Percentiles rank a stretch among this genome's conserved stretches.
phyloP scores from a whole-genome alignment of 2,888 invertebrate species.

The Lochmaea capreae region DNA sequence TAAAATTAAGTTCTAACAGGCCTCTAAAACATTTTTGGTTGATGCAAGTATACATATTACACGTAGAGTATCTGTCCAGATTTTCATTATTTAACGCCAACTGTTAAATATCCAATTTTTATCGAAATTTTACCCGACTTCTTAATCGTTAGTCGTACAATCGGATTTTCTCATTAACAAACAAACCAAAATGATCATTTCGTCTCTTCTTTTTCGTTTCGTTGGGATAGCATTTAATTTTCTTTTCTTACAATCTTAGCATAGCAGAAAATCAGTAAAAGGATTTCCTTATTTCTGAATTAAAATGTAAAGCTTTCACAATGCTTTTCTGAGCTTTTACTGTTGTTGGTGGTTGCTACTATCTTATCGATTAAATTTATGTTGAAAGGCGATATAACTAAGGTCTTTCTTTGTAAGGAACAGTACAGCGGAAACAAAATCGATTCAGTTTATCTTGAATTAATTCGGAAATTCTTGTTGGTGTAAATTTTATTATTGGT shows the following conservation, averaged over 20 bases:
- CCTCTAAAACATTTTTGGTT: too few relatives aligned
- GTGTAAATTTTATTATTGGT: not conserved
- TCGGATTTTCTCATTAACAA: not conserved
- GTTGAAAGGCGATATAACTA: constrained; percentile 40
- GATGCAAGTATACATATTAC: too few relatives aligned
- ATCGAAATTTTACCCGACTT: too few relatives aligned
- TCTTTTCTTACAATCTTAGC: not conserved
- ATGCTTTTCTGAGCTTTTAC: constrained; percentile 31
- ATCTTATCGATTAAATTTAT: constrained; percentile 49
- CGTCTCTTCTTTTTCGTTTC: not conserved
- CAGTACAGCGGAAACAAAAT: constrained; percentile 21
- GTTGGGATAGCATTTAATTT: not conserved
- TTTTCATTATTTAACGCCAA: too few relatives aligned
- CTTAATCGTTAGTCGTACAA: not conserved
- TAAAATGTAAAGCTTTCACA: constrained; percentile 39
- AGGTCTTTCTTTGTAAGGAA: constrained; percentile 21
- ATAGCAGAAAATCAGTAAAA: constrained; percentile 4
- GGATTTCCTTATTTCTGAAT: constrained; percentile 29
- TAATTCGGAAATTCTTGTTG: not conserved
- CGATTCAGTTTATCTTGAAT: not conserved
- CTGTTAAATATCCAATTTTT: too few relatives aligned
- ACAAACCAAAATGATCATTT: not conserved
- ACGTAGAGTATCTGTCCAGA: too few relatives aligned
- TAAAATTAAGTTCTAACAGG: too few relatives aligned
- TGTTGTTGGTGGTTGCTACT: constrained; percentile 33